Evolutionary conservation across 1,140 invertebrate species (phyloP), one percentile per base, ranked within the genome.

Genomic region (Rhizoglyphus robini): DNA sequence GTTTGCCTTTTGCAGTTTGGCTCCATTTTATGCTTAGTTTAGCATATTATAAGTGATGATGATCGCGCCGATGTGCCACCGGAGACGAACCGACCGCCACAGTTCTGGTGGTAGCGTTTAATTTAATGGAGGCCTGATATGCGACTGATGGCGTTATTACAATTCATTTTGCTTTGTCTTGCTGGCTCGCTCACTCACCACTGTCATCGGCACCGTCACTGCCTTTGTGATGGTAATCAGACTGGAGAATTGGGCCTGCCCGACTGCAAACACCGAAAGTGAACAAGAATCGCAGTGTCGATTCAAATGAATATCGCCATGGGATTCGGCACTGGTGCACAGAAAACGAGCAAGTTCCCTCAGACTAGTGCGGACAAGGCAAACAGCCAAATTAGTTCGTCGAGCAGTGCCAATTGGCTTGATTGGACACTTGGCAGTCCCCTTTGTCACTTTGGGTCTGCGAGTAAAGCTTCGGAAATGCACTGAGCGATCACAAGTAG

Each of bases 21-120:
- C n/a, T 27, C 23, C 4, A 27, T 60, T 60, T 60, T 60, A 60
- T 60, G 58, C 58, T 60, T 60, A 60, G 58, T 29, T 60, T 60
- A 60, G 58, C 58, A 60, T 59, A 59, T 60, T 15, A 60, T 23
- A 29, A 60, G 27, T 29, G 15, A 60, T 29, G 15, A 60, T 29
- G 27, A 29, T 32, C 3, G 29, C 15, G 23, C 23, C 15, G 2
- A 51, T 3, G 23, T 4, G 13, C 4, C 13, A 20, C 5, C 5
- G 4, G 47, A 49, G 4, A 27, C 13, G 23, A 60, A 29, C 15
- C 15, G 27, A 13, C 13, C 32, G 29, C 36, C 23, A 29, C 23
- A 11, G 4, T 59, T 23, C 5, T 18, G 5, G 27, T 11, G 13
- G 29, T 60, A 32, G 15, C 27, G 13, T 29, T 32, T 8, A 15